Evolutionary conservation across 2,888 invertebrate species (phyloP), one percentile per base, ranked within the genome.

Genomic region (Brachylomia viminalis): DNA sequence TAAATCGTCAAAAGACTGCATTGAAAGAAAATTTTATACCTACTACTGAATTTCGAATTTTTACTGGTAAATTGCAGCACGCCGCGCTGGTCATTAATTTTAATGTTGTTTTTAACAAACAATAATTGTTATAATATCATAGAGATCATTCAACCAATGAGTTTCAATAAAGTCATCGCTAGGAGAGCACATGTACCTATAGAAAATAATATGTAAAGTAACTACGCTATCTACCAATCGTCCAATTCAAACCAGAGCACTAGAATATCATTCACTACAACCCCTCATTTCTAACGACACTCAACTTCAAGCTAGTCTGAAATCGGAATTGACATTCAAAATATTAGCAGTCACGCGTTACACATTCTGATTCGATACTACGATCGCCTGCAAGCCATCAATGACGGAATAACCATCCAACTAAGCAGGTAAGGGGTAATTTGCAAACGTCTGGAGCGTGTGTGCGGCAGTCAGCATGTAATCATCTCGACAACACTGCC

Each of bases 391-490:
- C 72, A 59, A 86, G 81, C 79, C 71, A 85, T 77, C 82, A 86
- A 81, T 83, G 79, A 77, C 80, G 82, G 80, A 87, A 89, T 88
- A 88, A 79, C 80, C 66, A 77, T 85, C 84, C 79, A 79, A 86
- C 68, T 49, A 77, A 77, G 77, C 75, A 82, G 75, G 82, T 77
- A 87, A 82, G 90, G 85, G 82, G 89, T 86, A 91, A 92, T 92
- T 92, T 92, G 88, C 89, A 85, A 88, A 90, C 87, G 88, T 90
- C 87, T 84, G 64, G 58, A 73, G 58, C 72, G 85, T 84, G 79
- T 87, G 77, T 82, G 72, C 72, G 78, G 76, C 76, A 87, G 83
- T 79, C 72, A 74, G 74, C 84, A 84, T 90, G 88, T 91, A 92
- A 92, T 92, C 90, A 90, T 82, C 85, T 80, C 84, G 67, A 82